These are phyloP conservation scores for Iselma pallidipennis DNA, from an alignment of 2,888 invertebrate species.

Conservation along the genomic window DNA sequence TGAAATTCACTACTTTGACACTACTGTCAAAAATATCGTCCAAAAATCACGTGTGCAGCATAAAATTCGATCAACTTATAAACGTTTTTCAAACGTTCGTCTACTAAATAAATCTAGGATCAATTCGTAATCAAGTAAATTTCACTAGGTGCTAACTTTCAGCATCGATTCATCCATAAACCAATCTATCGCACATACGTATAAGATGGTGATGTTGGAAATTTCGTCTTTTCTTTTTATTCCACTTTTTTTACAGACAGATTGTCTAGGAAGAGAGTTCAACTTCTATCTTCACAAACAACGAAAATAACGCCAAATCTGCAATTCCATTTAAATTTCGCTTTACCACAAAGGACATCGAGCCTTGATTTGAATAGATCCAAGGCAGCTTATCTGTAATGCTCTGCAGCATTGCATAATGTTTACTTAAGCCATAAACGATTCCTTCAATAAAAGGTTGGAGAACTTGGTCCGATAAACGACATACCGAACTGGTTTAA, in stretches of 20 bases:
- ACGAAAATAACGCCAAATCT: conserved; percentile 12
- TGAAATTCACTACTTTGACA: too few relatives aligned
- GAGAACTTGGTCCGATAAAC: conserved; percentile 17
- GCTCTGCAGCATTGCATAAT: conserved; percentile 24
- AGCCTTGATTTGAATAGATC: conserved; percentile 24
- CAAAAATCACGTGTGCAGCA: conserved; percentile 10
- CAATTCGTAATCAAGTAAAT: conserved; percentile 2
- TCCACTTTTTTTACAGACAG: not conserved
- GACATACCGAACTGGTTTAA: conserved; percentile 30
- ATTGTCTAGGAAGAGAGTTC: not conserved
- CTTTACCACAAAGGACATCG: conserved; percentile 22
- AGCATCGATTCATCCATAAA: conserved; percentile 14
- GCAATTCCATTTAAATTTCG: conserved; percentile 23
- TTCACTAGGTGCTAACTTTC: conserved; percentile 9
- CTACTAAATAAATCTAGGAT: conserved; percentile 19
- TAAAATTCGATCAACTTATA: conserved; percentile 18
- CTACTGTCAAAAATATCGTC: conserved; percentile 11
- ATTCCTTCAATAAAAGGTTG: conserved; percentile 26
- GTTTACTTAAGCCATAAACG: conserved; percentile 28
- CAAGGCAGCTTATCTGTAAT: conserved; percentile 24
- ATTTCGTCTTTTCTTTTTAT: not conserved
- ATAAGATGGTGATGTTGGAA: not conserved
- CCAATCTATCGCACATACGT: conserved; percentile 4
- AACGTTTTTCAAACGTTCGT: conserved; percentile 19
- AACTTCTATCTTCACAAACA: not conserved